Evolutionary conservation across 2,888 invertebrate species (phyloP), one percentile per base, ranked within the genome.

Genomic region (Eupelmus urozonus): DNA sequence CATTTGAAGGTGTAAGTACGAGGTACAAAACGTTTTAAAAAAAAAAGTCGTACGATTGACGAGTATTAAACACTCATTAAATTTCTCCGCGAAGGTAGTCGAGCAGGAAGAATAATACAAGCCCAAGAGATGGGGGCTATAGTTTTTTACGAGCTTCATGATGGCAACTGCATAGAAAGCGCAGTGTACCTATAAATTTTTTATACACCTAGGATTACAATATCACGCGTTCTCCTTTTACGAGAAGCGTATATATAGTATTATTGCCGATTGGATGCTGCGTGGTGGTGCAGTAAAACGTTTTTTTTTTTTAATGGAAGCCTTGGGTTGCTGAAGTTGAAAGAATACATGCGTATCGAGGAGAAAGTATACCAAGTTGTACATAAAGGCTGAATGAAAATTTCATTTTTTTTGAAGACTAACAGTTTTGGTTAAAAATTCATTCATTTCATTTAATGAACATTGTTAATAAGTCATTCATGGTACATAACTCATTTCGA

Each of bases 381-480:
- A 66, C 27, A 71, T 66, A 71, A 63, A 59, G n/a, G 5, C 7
- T 7, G 34, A 49, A 20, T 29, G n/a, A 34, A 72, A 59, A 53
- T 27, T 60, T 65, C 29, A 57, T 57, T 57, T 34, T 57, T 34
- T 34, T 71, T 51, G 51, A 63, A 9, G 53, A 77, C 77, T 72
- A 77, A 72, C 77, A 65, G 9, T 49, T 76, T 42, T 67, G 20
- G 40, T 27, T 70, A 51, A 2, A 72, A 23, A 62, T 42, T 76
- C 60, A 55, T 55, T 76, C 75, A 60, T 65, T 63, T 23, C 20
- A 34, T 34, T 63, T 77, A n/a, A 25, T n/a, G n/a, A n/a, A n/a
- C n/a, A 53, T 76, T 62, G 49, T 76, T 23, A 45, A 70, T 76
- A 62, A 63, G 62, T 70, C 76, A 76, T 66, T 76, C 70, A 70